phyloP scores from a whole-genome alignment of 2,888 invertebrate species.

The Drosophila mercatorum region DNA sequence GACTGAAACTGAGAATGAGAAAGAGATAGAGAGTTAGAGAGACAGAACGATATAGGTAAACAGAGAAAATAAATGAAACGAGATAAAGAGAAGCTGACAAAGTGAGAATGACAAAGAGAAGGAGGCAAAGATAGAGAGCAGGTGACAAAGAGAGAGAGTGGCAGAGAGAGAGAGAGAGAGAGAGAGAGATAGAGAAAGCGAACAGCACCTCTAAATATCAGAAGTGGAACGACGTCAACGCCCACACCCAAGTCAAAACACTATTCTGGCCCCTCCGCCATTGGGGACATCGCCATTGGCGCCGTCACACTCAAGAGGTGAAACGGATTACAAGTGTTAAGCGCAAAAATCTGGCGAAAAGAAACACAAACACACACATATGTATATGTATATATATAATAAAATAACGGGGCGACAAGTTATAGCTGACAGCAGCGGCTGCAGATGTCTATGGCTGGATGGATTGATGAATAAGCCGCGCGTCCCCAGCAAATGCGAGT shows the following conservation, averaged over 20 bases:
- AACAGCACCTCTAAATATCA: neutral
- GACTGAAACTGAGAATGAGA: too few species aligned
- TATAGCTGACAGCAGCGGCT: conserved; percentile 61
- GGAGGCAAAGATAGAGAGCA: neutral
- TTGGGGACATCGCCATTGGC: conserved; percentile 24
- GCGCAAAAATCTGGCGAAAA: conserved; percentile 50
- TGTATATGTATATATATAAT: neutral
- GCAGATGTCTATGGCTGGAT: conserved; percentile 52
- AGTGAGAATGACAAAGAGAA: neutral
- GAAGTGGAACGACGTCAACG: conserved; percentile 45
- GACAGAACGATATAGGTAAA: neutral
- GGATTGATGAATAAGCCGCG: conserved; percentile 39
- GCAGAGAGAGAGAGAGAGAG: neutral
- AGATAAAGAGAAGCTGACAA: neutral
- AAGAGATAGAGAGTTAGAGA: neutral
- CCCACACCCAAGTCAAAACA: conserved; percentile 14
- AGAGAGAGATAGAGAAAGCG: neutral
- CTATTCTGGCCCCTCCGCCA: neutral
- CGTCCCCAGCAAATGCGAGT: neutral
- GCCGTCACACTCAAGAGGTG: conserved; percentile 43
- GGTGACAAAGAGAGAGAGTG: neutral
- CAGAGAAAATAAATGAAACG: too few species aligned
- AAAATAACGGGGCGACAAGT: conserved; percentile 36
- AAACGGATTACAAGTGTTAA: conserved; percentile 61
- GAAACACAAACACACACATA: neutral